Conservation (phyloP, 2,113 vertebrate species). For the Myrmecophaga tridactyla region DNA sequence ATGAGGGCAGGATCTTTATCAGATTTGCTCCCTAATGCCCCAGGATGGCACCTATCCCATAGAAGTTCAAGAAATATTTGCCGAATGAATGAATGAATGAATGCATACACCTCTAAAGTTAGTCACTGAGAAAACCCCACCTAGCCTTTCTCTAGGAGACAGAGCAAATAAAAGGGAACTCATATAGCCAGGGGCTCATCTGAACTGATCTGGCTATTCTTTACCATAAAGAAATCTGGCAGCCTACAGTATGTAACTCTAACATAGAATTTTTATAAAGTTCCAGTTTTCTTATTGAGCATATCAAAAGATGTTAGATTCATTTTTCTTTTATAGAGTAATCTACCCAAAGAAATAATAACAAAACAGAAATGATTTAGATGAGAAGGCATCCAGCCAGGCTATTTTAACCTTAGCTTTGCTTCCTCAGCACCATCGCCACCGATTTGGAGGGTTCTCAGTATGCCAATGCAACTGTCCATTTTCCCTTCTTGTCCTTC, state of each 20-base stretch:
- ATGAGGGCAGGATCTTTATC: slow-evolving; percentile 1
- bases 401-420: slow-evolving; percentile 5
- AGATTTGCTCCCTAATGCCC: background rate
- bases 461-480: background rate
- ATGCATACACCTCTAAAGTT: background rate
- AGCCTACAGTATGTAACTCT: slow-evolving; percentile 52
- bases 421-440: slow-evolving; percentile 41
- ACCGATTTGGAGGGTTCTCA: background rate
- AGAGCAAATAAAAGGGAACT: background rate
- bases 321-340: slow-evolving; percentile 37
- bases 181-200: background rate
- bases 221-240: background rate
- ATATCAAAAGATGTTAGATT: slow-evolving; percentile 44
- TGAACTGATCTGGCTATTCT: background rate
- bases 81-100: background rate
- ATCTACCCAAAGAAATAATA: slow-evolving; percentile 14
- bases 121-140: background rate
- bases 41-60: background rate
- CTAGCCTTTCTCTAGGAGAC: background rate
- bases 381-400: background rate
- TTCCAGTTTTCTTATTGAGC: slow-evolving; percentile 59
- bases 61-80: background rate
- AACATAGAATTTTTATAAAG: slow-evolving; percentile 28
- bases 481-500: background rate
- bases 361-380: slow-evolving; percentile 15